phyloP scores from a whole-genome alignment of 2,888 invertebrate species.

The Octonoba sinensis region DNA sequence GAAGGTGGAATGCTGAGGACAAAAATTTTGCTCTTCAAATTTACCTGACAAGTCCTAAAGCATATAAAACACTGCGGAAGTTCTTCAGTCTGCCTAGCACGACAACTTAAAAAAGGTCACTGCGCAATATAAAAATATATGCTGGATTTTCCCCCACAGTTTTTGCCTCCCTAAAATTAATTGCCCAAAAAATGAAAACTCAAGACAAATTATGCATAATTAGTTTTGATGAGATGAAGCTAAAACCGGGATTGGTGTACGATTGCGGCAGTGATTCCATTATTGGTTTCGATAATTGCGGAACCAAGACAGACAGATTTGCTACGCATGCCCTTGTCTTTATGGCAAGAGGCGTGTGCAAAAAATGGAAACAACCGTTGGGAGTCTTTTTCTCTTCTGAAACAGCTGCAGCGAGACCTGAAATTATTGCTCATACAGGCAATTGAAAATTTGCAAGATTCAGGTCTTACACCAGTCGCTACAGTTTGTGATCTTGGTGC shows the following conservation, averaged over 20 bases:
- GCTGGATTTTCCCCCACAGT: neutral
- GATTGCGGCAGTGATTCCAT: neutral
- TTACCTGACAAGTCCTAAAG: neutral
- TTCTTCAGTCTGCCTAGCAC: neutral
- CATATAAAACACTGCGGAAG: neutral
- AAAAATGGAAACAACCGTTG: neutral
- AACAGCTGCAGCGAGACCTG: neutral
- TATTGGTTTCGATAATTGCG: neutral
- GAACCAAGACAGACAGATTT: neutral
- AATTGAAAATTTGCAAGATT: neutral
- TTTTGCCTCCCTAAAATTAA: neutral
- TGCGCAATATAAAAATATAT: neutral
- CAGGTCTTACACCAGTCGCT: neutral
- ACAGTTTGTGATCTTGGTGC: neutral
- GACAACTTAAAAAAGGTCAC: neutral
- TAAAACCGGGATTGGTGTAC: neutral
- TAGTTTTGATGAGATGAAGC: too few relatives aligned
- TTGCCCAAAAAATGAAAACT: neutral
- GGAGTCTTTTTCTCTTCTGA: neutral
- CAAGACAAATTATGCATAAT: neutral
- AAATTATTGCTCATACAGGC: neutral
- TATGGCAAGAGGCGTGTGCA: constrained; percentile 1
- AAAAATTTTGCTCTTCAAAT: neutral
- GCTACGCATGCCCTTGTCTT: neutral
- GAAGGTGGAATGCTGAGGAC: neutral